Evolutionary conservation across 2,888 invertebrate genomes (phyloP).

Genomic region (Lasioglossum vierecki): DNA sequence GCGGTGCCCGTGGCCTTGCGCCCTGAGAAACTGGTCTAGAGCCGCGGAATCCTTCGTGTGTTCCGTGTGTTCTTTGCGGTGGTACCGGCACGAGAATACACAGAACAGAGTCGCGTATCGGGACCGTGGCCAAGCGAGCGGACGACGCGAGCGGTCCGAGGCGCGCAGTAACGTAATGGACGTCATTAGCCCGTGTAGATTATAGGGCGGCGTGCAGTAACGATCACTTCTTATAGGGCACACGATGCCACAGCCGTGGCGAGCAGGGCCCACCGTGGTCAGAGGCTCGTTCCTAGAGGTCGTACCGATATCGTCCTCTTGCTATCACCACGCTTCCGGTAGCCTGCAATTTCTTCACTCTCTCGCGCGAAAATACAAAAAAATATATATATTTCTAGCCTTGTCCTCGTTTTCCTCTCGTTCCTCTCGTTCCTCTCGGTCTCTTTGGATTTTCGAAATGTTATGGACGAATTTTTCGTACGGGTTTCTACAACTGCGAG

Average conservation of each 20-base stretch:
- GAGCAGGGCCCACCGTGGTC: slow-evolving; percentile 73
- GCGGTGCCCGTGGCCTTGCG: slow-evolving; percentile 13
- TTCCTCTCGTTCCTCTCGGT: not conserved
- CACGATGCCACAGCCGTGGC: slow-evolving; percentile 75
- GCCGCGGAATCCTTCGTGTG: slow-evolving; percentile 35
- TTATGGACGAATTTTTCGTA: not conserved
- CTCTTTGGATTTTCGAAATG: not conserved
- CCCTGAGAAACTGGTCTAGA: slow-evolving; percentile 32
- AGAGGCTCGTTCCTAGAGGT: slow-evolving; percentile 71
- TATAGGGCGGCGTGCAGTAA: slow-evolving; percentile 84
- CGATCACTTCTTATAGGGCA: slow-evolving; percentile 84
- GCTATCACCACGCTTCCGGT: slow-evolving; percentile 67
- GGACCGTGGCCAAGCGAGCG: slow-evolving; percentile 79
- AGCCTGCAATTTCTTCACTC: slow-evolving; percentile 10
- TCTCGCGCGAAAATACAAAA: not conserved
- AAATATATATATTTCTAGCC: not conserved
- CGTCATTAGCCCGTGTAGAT: slow-evolving; percentile 84
- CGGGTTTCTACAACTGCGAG: not conserved
- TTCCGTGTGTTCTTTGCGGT: slow-evolving; percentile 64
- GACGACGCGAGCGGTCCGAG: slow-evolving; percentile 78
- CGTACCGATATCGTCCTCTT: slow-evolving; percentile 71
- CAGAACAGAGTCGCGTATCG: slow-evolving; percentile 76
- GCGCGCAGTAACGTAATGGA: slow-evolving; percentile 83
- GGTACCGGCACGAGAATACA: slow-evolving; percentile 42
- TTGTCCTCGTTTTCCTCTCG: not conserved